Conservation (phyloP, 2,888 invertebrate species). For the Leptinotarsa peninsularis region DNA sequence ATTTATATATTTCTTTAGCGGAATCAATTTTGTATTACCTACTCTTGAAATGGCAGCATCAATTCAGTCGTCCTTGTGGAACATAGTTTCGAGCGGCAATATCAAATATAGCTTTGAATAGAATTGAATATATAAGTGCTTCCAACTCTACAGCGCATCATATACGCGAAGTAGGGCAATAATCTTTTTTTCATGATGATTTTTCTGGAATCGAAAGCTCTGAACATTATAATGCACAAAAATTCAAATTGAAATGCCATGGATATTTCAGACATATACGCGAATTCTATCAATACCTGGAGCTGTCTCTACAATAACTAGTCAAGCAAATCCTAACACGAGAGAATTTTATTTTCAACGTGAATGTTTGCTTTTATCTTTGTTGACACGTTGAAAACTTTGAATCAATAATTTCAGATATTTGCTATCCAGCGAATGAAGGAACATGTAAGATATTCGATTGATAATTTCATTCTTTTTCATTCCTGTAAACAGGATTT, state of each 20-base stretch:
- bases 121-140: too few species aligned
- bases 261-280: slow-evolving; percentile 17
- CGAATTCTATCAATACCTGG: slow-evolving; percentile 18
- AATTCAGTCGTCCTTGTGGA: too few species aligned
- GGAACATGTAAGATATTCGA: too few species aligned
- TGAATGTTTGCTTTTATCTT: neutral
- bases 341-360: neutral
- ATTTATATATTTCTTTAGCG: too few species aligned
- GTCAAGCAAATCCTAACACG: slow-evolving; percentile 6
- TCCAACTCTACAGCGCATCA: too few species aligned
- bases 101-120: too few species aligned
- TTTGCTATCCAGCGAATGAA: neutral
- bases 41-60: too few species aligned
- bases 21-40: too few species aligned
- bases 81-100: too few species aligned
- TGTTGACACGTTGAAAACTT: neutral
- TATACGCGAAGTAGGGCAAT: too few species aligned
- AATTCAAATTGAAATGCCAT: neutral
- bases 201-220: neutral
- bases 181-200: neutral
- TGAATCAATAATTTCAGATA: slow-evolving; percentile 10
- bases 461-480: too few species aligned
- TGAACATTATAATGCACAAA: neutral
- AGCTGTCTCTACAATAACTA: slow-evolving; percentile 21
- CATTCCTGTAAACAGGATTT: too few species aligned